Conservation (phyloP, 2,797 vertebrate species). For the Aselliscus stoliczkanus region DNA sequence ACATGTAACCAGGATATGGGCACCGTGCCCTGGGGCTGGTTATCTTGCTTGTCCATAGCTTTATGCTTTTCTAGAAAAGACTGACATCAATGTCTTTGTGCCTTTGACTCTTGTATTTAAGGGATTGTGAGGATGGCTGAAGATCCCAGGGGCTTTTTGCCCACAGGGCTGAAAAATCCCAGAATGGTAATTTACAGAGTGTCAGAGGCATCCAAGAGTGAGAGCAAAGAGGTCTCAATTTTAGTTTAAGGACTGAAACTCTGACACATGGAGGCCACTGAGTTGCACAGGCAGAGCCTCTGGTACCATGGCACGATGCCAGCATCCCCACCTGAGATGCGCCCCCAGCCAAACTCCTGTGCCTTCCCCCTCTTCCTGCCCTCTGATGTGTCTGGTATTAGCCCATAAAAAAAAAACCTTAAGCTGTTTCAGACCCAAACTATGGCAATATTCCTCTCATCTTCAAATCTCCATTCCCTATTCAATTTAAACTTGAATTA, state of each 20-base stretch:
- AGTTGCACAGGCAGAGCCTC: not conserved
- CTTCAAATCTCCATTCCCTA: not conserved
- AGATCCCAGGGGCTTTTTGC: not conserved
- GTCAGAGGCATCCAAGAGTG: not conserved
- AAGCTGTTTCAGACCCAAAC: not conserved
- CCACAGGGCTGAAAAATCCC: not conserved
- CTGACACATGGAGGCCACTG: not conserved
- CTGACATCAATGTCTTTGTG: not conserved
- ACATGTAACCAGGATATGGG: not conserved
- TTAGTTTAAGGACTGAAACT: not conserved
- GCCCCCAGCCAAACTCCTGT: not conserved
- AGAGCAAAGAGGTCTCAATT: not conserved
- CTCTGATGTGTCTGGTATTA: not conserved
- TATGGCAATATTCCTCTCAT: not conserved
- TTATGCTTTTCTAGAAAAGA: not conserved
- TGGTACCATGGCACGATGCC: accelerated
- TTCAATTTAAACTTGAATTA: conserved; percentile 49
- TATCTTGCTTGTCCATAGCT: not conserved
- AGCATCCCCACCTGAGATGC: not conserved
- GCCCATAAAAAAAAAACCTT: not conserved
- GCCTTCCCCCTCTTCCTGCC: too few species aligned
- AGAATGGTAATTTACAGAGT: not conserved
- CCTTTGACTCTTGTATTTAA: not conserved
- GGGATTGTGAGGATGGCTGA: not conserved
- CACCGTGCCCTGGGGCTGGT: not conserved